phyloP scores from a whole-genome alignment of 2,888 invertebrate species.

The Volucella zonaria region DNA sequence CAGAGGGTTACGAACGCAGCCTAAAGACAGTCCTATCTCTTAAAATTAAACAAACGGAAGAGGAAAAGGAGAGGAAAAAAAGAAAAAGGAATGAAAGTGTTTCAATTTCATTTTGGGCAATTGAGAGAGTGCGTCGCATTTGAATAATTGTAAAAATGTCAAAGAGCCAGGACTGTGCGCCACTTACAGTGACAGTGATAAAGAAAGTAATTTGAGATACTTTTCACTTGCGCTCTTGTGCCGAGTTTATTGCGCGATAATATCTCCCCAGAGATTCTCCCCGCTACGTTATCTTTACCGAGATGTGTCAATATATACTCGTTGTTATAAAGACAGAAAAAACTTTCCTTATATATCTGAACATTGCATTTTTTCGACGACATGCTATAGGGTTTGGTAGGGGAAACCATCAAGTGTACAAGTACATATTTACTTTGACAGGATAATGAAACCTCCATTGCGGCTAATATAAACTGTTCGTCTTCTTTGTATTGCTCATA shows the following conservation, averaged over 20 bases:
- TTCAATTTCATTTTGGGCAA: conserved; percentile 70
- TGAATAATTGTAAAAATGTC: conserved; percentile 70
- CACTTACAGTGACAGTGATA: conserved; percentile 73
- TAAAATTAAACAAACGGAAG: conserved; percentile 65
- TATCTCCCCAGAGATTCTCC: conserved; percentile 69
- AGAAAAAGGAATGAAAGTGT: conserved; percentile 50
- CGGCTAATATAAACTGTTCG: conserved; percentile 66
- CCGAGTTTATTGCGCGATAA: conserved; percentile 69
- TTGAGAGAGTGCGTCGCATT: conserved; percentile 67
- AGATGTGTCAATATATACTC: conserved; percentile 66
- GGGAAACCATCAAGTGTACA: conserved; percentile 4
- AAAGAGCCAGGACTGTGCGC: conserved; percentile 53
- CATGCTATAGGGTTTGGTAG: conserved; percentile 10
- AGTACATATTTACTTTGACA: conserved; percentile 56
- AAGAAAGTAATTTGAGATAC: conserved; percentile 74
- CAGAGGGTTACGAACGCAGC: conserved; percentile 7
- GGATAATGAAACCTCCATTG: conserved; percentile 72
- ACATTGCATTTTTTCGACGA: conserved; percentile 61
- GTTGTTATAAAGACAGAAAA: not conserved
- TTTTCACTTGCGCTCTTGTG: conserved; percentile 66
- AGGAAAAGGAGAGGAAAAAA: not conserved
- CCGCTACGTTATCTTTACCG: conserved; percentile 42
- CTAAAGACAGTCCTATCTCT: conserved; percentile 4
- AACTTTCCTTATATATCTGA: conserved; percentile 49
- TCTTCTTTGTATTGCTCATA: conserved; percentile 60